Conservation (phyloP, 2,113 vertebrate species). For the Phaetusa simplex region DNA sequence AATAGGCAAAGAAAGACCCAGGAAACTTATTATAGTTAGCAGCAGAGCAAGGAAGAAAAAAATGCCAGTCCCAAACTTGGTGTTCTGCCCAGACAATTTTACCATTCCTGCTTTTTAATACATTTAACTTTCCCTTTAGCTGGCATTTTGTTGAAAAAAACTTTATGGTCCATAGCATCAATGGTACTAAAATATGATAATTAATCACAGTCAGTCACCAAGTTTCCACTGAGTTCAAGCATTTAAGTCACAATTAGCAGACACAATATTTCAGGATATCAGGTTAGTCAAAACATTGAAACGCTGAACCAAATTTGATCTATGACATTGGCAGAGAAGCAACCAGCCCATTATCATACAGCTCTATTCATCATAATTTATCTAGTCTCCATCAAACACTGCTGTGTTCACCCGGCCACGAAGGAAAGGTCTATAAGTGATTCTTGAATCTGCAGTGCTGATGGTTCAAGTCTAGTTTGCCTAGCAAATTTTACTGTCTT, state of each 20-base stretch:
- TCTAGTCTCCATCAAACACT: neutral
- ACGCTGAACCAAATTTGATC: neutral
- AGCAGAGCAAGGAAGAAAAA: neutral
- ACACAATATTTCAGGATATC: slow-evolving; percentile 10
- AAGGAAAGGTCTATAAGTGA: neutral
- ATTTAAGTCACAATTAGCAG: slow-evolving; percentile 51
- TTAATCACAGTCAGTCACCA: neutral
- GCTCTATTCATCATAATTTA: slow-evolving; percentile 23
- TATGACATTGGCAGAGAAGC: slow-evolving; percentile 13
- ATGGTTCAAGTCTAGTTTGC: neutral
- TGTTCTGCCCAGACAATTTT: slow-evolving; percentile 7
- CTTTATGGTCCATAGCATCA: slow-evolving; percentile 4
- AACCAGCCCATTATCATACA: neutral
- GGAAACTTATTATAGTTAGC: neutral
- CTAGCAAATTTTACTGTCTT: neutral
- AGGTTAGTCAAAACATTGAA: neutral
- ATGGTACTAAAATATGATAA: neutral
- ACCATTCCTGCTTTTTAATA: neutral
- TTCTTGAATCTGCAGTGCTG: neutral
- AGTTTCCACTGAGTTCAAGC: neutral
- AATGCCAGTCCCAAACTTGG: neutral
- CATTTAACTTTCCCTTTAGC: neutral
- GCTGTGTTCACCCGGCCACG: neutral
- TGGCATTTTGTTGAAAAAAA: slow-evolving; percentile 34
- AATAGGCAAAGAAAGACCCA: neutral